These are phyloP conservation scores for Acestrorhynchus altus DNA, from an alignment of 2,797 vertebrate genomes.

Conservation along the genomic window DNA sequence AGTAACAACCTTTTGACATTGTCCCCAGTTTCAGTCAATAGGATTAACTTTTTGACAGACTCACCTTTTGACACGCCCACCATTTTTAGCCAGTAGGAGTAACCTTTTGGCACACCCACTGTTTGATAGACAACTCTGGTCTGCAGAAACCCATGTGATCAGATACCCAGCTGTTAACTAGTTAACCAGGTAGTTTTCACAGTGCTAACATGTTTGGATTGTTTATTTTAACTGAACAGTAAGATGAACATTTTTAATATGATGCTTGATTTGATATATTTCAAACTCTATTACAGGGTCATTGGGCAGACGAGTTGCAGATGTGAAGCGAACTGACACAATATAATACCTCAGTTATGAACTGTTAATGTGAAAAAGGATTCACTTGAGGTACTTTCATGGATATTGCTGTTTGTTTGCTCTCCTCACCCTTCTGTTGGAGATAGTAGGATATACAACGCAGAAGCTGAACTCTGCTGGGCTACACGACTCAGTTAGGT, in stretches of 20 bases:
- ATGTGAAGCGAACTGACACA: constrained; percentile 37
- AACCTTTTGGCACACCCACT: too few relatives aligned
- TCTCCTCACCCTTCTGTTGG: background rate
- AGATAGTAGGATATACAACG: background rate
- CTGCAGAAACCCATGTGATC: too few relatives aligned
- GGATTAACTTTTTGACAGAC: too few relatives aligned
- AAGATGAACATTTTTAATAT: background rate
- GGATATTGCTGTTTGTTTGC: background rate
- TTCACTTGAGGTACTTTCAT: background rate
- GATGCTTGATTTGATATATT: background rate
- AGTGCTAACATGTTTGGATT: background rate
- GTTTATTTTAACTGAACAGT: too few relatives aligned
- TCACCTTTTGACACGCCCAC: too few relatives aligned
- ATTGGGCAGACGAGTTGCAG: constrained; percentile 78
- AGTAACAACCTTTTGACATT: too few relatives aligned
- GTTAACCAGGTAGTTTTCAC: too few relatives aligned
- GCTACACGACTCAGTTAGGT: background rate
- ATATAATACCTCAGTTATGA: background rate
- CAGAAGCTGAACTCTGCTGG: background rate
- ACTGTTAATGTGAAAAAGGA: background rate
- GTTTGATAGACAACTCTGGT: too few relatives aligned
- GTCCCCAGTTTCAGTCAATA: too few relatives aligned
- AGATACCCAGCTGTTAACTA: too few relatives aligned
- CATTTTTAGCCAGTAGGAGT: too few relatives aligned
- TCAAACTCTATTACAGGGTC: constrained; percentile 65